Evolutionary conservation across 2,113 vertebrate genomes (phyloP).

Genomic region (Cinclus mexicanus): DNA sequence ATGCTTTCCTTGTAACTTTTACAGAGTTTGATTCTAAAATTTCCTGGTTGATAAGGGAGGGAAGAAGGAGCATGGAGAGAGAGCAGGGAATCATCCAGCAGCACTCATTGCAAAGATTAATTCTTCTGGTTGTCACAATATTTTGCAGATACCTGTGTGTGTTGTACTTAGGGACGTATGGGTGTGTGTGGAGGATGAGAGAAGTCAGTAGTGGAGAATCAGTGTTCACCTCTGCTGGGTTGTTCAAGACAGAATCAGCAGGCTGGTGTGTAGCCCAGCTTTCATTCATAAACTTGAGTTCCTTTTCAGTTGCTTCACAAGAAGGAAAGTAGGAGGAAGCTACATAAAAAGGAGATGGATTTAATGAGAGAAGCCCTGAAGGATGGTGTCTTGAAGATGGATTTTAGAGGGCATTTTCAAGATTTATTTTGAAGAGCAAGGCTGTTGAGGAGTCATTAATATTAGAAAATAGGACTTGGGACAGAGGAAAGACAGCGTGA

Average conservation of each 20-base stretch:
- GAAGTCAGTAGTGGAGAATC: background rate
- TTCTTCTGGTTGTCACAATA: background rate
- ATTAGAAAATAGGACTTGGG: background rate
- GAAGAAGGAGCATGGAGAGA: background rate
- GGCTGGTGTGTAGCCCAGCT: background rate
- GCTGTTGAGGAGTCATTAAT: background rate
- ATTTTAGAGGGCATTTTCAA: background rate
- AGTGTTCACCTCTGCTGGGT: background rate
- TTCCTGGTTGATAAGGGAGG: background rate
- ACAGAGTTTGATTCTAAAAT: background rate
- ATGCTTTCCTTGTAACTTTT: background rate
- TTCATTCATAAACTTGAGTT: background rate
- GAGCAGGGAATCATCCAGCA: background rate
- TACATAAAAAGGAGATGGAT: background rate
- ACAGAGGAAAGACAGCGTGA: background rate
- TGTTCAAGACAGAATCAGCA: background rate
- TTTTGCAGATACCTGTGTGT: background rate
- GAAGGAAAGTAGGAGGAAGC: background rate
- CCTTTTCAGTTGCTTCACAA: background rate
- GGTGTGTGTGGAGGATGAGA: background rate
- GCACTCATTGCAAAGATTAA: background rate
- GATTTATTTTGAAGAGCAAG: background rate
- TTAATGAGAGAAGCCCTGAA: background rate
- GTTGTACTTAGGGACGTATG: background rate
- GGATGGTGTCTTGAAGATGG: background rate